phyloP scores from a whole-genome alignment of 2,797 vertebrate species.

The Catamblyrhynchus diadema region DNA sequence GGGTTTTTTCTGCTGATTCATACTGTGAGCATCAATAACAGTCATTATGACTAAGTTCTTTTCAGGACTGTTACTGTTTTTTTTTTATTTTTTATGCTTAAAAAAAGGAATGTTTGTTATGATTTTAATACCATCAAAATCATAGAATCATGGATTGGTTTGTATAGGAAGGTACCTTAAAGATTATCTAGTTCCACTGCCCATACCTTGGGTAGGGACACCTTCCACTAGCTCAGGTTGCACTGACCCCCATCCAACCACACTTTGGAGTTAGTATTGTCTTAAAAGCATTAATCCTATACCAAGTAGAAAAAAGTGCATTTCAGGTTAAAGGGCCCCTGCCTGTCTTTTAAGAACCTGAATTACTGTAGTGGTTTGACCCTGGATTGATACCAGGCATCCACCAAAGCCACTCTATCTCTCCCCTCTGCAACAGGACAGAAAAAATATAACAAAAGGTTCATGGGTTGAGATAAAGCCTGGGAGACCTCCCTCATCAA shows the following conservation, averaged over 20 bases:
- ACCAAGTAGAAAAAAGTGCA: background rate
- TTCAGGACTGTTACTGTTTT: background rate
- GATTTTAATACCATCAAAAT: background rate
- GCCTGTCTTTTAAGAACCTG: background rate
- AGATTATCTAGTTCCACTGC: background rate
- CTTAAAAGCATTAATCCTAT: background rate
- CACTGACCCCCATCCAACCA: rapidly evolving
- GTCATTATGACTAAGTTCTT: background rate
- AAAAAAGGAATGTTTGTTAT: background rate
- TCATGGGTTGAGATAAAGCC: too few relatives aligned
- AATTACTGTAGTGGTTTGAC: background rate
- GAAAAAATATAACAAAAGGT: background rate
- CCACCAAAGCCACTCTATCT: rapidly evolving
- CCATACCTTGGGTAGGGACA: rapidly evolving
- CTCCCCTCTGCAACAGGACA: background rate
- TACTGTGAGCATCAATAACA: background rate
- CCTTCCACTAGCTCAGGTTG: background rate
- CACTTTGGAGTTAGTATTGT: background rate
- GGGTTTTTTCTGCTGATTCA: background rate
- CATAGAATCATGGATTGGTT: background rate
- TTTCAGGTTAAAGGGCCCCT: background rate
- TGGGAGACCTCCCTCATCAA: background rate
- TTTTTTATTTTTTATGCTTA: background rate
- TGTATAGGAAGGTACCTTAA: background rate
- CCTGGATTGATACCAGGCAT: background rate